Percentiles rank a stretch among this genome's conserved stretches.
phyloP scores from a whole-genome alignment of 1,140 invertebrate species.

The Arctopsyche grandis region DNA sequence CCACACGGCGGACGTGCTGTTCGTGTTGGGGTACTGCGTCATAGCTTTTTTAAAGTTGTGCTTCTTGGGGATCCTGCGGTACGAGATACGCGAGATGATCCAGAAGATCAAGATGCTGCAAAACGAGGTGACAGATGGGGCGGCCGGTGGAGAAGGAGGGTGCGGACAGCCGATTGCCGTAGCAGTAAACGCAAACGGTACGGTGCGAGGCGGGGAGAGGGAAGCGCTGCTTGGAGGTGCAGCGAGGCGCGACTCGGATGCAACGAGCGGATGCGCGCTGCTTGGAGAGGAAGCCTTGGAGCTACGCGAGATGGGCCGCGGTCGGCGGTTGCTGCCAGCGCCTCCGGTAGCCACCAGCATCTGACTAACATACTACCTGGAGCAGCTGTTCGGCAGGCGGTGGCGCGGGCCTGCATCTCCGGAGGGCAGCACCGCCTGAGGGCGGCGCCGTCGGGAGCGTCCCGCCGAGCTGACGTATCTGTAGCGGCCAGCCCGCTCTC shows the following conservation, averaged over 20 bases:
- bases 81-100: conserved; percentile 90
- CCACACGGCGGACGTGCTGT: conserved; percentile 81
- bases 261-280: conserved; percentile 73
- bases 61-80: conserved; percentile 86
- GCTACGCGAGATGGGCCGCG: conserved; percentile 74
- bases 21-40: conserved; percentile 89
- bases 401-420: conserved; percentile 66
- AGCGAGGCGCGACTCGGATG: conserved; percentile 71
- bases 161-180: conserved; percentile 60
- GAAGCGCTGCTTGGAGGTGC: conserved; percentile 66
- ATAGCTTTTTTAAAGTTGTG: conserved; percentile 90
- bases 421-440: conserved; percentile 54
- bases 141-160: conserved; percentile 58
- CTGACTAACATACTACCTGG: conserved; percentile 73
- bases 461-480: not conserved
- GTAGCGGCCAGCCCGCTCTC: not conserved
- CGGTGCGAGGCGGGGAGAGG: conserved; percentile 62
- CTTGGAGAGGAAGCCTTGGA: conserved; percentile 66
- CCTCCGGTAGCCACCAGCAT: conserved; percentile 69
- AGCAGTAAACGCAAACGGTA: conserved; percentile 64
- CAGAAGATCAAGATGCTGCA: conserved; percentile 81
- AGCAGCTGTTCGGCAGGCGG: conserved; percentile 69
- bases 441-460: not conserved
- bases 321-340: conserved; percentile 65
- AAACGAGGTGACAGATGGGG: conserved; percentile 65